Evolutionary conservation across 1,140 invertebrate species (phyloP).

Genomic region (Cylas formicarius): DNA sequence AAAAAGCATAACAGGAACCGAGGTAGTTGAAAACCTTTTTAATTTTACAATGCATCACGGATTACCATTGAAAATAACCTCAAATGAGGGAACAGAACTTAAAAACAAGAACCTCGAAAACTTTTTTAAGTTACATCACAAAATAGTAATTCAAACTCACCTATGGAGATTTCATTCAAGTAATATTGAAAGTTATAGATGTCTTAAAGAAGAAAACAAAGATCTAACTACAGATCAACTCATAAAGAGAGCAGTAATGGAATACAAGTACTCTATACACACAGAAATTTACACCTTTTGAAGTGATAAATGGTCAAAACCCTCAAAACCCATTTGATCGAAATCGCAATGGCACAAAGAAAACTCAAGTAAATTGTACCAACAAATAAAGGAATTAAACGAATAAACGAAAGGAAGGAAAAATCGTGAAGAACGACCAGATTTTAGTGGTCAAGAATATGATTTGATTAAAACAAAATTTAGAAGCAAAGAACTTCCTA

Average conservation of each 20-base stretch:
- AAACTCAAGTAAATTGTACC: no score
- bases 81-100: conserved; percentile 22
- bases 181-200: conserved; percentile 26
- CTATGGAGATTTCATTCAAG: conserved; percentile 26
- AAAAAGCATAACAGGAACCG: conserved; percentile 18
- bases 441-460: no score
- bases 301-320: conserved; percentile 12
- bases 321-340: conserved; percentile 7
- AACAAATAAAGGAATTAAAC: no score
- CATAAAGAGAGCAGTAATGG: no score
- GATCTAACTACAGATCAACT: no score
- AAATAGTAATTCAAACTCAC: conserved; percentile 21
- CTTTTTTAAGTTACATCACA: conserved; percentile 3
- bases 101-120: conserved; percentile 19
- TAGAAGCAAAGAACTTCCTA: no score
- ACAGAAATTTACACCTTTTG: conserved; percentile 15
- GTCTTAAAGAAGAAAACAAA: conserved; percentile 17
- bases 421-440: no score
- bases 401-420: no score
- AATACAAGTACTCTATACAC: no score
- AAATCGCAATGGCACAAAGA: no score
- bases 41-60: conserved; percentile 17
- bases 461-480: no score
- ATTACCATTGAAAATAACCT: conserved; percentile 21
- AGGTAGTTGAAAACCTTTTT: conserved; percentile 15